Base-by-base conservation (phyloP, 2,113 vertebrate species). In the Xiphorhynchus elegans region DNA sequence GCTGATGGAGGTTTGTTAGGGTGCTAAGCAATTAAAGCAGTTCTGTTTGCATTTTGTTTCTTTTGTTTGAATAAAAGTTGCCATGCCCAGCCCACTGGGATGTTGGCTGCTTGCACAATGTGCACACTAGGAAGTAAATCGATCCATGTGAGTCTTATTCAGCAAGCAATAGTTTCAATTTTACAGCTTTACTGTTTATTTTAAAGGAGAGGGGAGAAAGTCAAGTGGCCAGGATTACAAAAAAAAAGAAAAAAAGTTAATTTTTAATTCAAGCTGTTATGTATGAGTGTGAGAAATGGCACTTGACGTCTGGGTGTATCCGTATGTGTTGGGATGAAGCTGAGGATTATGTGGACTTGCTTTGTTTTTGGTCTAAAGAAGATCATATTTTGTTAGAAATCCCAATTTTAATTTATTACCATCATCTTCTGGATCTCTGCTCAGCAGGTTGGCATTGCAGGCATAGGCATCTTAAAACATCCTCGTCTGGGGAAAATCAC, bases 401-500 rank as follows among this genome's bases (percentile, higher is more conserved):
- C 35, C 31, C 13, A 10, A 7, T 70, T 77, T 76, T 18, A n/a
- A 28, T 59, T 77, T n/a, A 4, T 77, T 52, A 4, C 16, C 1
- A 1, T 23, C 4, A 1, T 58, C 49, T 84, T 53, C 35, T 24
- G 47, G n/a, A 21, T 55, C 64, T 92, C 52, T 69, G 83, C 68
- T 80, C 46, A 6, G 4, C 62, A 53, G 56, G 49, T 49, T 66
- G 76, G 17, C 2, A 2, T 28, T 39, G 20, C 20, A 84, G 56
- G 42, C 5, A 7, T 5, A 84, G 56, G 42, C 5, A 7, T 5
- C 67, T 55, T 62, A 24, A 80, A 88, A 59, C 67, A 8, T 33
- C 53, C 12, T 58, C 1, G 0, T 7, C 42, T 0, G 1, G 56
- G 37, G 28, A 31, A 72, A 82, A 52, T 33, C 3, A 2, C 49